A percentile compares a stretch with the other conserved stretches of the same genome.
These are phyloP conservation scores for Pantelozetes paolii DNA, from an alignment of 2,888 invertebrate species.

Conservation along the genomic window DNA sequence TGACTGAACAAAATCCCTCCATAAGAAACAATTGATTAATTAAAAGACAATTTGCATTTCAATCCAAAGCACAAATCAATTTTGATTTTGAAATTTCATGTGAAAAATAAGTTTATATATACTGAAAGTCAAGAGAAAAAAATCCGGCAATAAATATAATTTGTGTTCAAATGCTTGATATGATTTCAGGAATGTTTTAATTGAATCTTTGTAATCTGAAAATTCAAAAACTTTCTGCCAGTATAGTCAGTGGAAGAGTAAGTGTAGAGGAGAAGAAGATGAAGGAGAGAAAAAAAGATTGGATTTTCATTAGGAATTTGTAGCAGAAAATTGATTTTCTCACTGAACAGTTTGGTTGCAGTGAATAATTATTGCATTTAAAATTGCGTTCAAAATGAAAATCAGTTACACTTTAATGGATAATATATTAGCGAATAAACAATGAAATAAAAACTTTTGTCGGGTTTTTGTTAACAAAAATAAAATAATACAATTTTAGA, in stretches of 20 bases:
- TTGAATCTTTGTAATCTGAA: background rate
- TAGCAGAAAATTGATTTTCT: background rate
- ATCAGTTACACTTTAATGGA: constrained; percentile 2
- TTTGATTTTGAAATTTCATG: too few relatives aligned
- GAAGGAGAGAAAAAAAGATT: too few relatives aligned
- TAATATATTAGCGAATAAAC: background rate
- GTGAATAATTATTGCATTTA: background rate
- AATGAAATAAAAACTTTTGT: background rate
- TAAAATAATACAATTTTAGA: background rate
- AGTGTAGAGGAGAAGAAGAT: too few relatives aligned
- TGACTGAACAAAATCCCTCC: constrained; percentile 2
- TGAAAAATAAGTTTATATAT: too few relatives aligned
- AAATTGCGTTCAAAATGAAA: background rate
- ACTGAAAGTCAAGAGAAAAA: background rate
- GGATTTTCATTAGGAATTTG: background rate
- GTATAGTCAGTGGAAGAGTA: too few relatives aligned
- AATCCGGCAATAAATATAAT: background rate
- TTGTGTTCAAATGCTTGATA: background rate
- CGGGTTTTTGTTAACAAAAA: background rate
- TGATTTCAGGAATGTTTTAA: background rate
- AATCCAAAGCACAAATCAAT: too few relatives aligned
- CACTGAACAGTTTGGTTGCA: background rate
- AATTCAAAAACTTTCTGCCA: too few relatives aligned
- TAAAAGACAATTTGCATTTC: constrained; percentile 5
- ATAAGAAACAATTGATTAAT: constrained; percentile 1